Conservation (phyloP, 2,113 vertebrate species). For the Opisthocomus hoazin region DNA sequence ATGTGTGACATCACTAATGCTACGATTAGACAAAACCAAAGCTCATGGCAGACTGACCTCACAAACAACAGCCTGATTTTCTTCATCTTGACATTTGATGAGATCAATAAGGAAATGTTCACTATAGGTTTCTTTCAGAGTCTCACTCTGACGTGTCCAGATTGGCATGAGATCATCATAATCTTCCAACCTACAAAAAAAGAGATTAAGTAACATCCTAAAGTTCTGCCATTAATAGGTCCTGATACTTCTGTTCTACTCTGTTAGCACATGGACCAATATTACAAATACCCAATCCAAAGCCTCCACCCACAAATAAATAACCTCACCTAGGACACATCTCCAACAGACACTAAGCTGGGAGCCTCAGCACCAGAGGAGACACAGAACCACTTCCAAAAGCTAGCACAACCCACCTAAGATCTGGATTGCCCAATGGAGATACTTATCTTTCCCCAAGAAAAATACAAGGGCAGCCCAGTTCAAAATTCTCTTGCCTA, state of each 20-base stretch:
- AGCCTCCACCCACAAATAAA: neutral
- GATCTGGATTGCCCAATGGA: neutral
- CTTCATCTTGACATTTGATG: slow-evolving; percentile 75
- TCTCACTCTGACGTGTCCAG: slow-evolving; percentile 65
- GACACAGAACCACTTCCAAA: neutral
- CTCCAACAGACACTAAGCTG: neutral
- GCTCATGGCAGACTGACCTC: slow-evolving; percentile 74
- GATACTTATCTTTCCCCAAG: neutral
- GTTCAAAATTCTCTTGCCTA: neutral
- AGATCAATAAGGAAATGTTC: slow-evolving; percentile 78
- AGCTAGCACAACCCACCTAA: neutral
- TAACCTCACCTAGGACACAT: neutral
- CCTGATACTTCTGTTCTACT: neutral
- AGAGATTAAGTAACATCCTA: neutral
- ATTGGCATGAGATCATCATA: slow-evolving; percentile 80
- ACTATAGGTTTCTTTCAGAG: slow-evolving; percentile 52
- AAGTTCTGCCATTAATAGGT: neutral
- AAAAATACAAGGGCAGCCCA: neutral
- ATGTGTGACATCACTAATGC: neutral
- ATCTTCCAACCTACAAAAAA: slow-evolving; percentile 82
- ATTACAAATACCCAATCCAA: neutral
- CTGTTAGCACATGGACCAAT: neutral
- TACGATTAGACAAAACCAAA: neutral
- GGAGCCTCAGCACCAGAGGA: neutral
- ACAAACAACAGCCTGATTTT: slow-evolving; percentile 76